These are phyloP conservation scores for Dendrolimus pini DNA, from an alignment of 2,888 invertebrate genomes.

Conservation along the genomic window DNA sequence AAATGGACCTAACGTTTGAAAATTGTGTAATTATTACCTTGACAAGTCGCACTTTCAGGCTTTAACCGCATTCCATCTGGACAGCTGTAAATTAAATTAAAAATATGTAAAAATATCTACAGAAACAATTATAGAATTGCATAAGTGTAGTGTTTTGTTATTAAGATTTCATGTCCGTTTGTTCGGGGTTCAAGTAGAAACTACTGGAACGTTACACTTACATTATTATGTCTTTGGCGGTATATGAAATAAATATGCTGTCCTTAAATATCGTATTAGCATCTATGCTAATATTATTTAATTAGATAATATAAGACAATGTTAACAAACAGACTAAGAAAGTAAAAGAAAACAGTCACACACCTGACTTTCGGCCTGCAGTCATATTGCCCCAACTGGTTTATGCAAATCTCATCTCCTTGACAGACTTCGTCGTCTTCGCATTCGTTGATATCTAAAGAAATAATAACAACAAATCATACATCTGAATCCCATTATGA, in stretches of 20 bases:
- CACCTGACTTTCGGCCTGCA: conserved; percentile 73
- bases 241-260: too few species aligned
- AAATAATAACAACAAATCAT: background rate
- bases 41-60: conserved; percentile 32
- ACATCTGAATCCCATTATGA: too few species aligned
- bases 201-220: too few species aligned
- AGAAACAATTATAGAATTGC: too few species aligned
- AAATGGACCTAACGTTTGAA: too few species aligned
- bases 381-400: conserved; percentile 87
- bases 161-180: too few species aligned
- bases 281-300: background rate
- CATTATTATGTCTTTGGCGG: too few species aligned
- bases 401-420: conserved; percentile 86
- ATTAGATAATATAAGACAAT: background rate
- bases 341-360: too few species aligned
- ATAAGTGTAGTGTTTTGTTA: too few species aligned
- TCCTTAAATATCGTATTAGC: too few species aligned
- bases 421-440: conserved; percentile 86
- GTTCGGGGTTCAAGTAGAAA: too few species aligned
- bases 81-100: conserved; percentile 19
- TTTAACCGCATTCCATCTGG: conserved; percentile 54
- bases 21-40: conserved; percentile 31
- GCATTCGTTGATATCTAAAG: conserved; percentile 91
- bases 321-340: background rate
- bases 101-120: too few species aligned